Evolutionary conservation across 2,888 invertebrate species (phyloP), one percentile per base, ranked within the genome.

Genomic region (Acronicta aceris): DNA sequence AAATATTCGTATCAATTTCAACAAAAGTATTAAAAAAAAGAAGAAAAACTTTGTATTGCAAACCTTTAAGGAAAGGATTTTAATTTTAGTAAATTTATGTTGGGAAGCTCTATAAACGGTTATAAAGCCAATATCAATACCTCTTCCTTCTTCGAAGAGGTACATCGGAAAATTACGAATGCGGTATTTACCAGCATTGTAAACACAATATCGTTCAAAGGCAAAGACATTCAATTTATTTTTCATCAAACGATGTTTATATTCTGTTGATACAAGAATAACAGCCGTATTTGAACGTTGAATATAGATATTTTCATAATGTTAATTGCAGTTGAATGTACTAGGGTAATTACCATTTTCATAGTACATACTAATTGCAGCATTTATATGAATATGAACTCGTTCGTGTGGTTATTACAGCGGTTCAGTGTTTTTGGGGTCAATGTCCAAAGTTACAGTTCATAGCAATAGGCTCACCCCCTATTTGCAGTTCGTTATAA

Each of bases 191-290:
- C 59, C 42, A 12, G 45, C 30, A 21, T 15, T 58, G 59, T 59
- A 33, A 60, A 68, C 48, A 65, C 42, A 71, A 54, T 45, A 43
- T 33, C 41, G 41, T 48, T 59, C 61, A 58, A 71, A 75, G 59
- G 59, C 51, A n/a, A 60, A 71, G 57, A 53, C 48, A 49, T 50
- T 61, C 60, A 53, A 77, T 77, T 77, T 71, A 64, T 77, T 73
- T 71, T 73, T 61, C 72, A 77, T 75, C 68, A 72, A 73, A 64
- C 49, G 58, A 25, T 73, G 65, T 77, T 74, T 74, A 68, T 54
- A 36, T 64, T 73, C 25, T 52, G 59, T 62, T 46, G 53, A 49
- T 65, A 63, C 51, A 48, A 63, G 47, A 71, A 60, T 65, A 71
- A 73, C 42, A 65, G 9, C 16, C 25, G 16, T 33, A 33, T 60